Evolutionary conservation across 2,113 vertebrate species (phyloP).

Genomic region (Rattus rattus): DNA sequence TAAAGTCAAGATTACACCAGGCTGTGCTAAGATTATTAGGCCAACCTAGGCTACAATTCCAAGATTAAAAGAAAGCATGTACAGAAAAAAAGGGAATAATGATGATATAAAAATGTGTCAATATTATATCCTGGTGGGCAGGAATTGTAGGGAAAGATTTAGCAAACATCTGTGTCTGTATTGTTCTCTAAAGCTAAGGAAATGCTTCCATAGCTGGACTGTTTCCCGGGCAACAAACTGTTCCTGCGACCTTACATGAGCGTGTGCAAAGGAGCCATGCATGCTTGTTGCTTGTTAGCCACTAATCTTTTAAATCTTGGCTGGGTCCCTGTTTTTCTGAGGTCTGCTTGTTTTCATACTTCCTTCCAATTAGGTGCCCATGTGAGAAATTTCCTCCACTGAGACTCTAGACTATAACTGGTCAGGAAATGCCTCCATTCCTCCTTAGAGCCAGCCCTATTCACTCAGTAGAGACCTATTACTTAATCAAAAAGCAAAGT

Average conservation of each 20-base stretch:
- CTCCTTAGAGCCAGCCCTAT: neutral
- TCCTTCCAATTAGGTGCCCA: neutral
- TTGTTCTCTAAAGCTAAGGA: neutral
- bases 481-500: neutral
- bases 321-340: neutral
- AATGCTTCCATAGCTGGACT: neutral
- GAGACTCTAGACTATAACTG: neutral
- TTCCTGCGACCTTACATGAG: neutral
- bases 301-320: neutral
- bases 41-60: neutral
- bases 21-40: no score
- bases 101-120: no score
- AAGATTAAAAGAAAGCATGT: neutral
- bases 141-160: neutral
- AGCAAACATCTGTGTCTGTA: neutral
- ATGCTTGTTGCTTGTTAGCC: neutral
- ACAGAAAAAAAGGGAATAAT: neutral
- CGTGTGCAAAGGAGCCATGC: neutral
- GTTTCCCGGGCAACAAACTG: neutral
- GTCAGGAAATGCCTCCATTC: neutral
- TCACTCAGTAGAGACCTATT: neutral
- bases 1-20: neutral
- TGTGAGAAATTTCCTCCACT: neutral
- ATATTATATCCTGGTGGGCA: neutral
- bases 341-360: neutral